Evolutionary conservation across 2,888 invertebrate species (phyloP).

Genomic region (Nephrotoma guestfalica): DNA sequence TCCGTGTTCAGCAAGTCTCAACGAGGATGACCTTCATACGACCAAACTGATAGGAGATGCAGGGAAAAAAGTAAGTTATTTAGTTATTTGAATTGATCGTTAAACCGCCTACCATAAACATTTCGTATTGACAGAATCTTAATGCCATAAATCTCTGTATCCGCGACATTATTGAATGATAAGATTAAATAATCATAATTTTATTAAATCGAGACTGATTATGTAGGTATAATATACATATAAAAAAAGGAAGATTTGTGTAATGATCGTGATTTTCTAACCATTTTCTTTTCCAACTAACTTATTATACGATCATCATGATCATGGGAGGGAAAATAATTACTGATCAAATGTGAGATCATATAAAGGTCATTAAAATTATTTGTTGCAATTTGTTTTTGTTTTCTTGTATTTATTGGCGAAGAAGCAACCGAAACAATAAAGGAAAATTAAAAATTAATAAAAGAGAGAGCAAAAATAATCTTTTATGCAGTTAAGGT

Average conservation of each 20-base stretch:
- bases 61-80: slow-evolving; percentile 56
- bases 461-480: neutral
- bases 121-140: neutral
- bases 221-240: neutral
- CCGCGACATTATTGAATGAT: neutral
- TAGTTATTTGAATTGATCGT: slow-evolving; percentile 15
- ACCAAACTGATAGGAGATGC: slow-evolving; percentile 77
- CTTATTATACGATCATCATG: neutral
- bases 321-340: neutral
- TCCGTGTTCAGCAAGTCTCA: slow-evolving; percentile 80
- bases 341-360: neutral
- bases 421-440: neutral
- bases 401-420: neutral
- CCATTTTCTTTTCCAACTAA: neutral
- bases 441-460: neutral
- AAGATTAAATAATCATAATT: neutral
- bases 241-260: neutral
- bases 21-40: slow-evolving; percentile 83
- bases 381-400: neutral
- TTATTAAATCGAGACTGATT: neutral
- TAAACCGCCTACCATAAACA: neutral
- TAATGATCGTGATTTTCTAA: neutral
- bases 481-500: too few species aligned
- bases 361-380: neutral
- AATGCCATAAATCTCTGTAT: neutral